Base-by-base conservation (phyloP, 2,888 invertebrate genomes). In the Eulithis testata region DNA sequence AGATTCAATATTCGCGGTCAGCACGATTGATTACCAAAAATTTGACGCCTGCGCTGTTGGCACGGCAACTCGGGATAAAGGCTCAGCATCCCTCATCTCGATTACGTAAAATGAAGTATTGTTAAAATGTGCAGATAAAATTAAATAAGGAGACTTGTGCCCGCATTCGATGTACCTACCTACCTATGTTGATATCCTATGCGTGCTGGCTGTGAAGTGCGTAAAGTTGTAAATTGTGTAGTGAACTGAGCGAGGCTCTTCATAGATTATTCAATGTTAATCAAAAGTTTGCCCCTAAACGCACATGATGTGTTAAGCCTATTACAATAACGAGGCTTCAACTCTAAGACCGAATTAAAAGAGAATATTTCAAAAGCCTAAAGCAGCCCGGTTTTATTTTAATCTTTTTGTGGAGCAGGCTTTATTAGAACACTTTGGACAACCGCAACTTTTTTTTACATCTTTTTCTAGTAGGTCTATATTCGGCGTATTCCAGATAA, bases 21-120 rank as follows among this genome's bases (percentile, higher is more conserved):
- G 36, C 67, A 50, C 45, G 55, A 73, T 72, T 68, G 71, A 70
- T 71, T 70, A 50, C 27, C 50, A 44, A 65, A 65, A 71, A 59
- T 31, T 67, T 70, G 21, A 68, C 92, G 91, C 83, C 74, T 91
- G 92, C 91, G 92, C 85, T 72, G 82, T 88, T 72, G 63, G 80
- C 79, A 79, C 77, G 77, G 74, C 73, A 81, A 84, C 85, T 50
- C 36, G 77, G 81, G 90, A 87, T 79, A 72, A 74, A 73, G 76
- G 53, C 85, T 84, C 83, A 92, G 88, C 88, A 84, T 90, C 89
- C 80, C 58, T 72, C 81, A 79, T 81, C 83, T 83, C 72, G 72
- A 68, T 76, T 77, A 79, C 76, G 71, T 73, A 79, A 80, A 78
- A 67, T 68, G 65, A 70, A 53, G 31, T 57, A 27, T 43, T 64